Conservation (phyloP, 2,113 vertebrate genomes). For the Euleptes europaea region DNA sequence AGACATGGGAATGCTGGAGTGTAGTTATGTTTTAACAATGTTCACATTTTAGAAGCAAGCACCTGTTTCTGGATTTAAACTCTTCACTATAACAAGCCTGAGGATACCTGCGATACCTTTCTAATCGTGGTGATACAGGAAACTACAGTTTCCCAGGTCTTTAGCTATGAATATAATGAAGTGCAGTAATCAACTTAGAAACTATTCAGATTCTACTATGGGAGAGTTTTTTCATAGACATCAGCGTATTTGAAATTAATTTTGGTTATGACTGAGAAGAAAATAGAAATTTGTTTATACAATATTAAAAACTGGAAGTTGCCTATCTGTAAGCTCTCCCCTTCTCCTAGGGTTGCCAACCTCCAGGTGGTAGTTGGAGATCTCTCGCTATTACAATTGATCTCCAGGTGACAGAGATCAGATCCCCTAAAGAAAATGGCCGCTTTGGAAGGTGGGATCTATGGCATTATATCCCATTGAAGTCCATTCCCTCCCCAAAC, state of each 20-base stretch:
- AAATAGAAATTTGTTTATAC: background rate
- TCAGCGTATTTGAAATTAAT: background rate
- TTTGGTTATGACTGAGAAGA: background rate
- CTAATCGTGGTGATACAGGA: background rate
- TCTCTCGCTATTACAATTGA: no score
- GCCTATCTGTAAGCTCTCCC: background rate
- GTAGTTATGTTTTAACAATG: conserved; percentile 27
- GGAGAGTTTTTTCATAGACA: background rate
- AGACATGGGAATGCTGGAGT: conserved; percentile 12
- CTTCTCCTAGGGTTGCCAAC: no score
- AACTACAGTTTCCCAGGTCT: background rate
- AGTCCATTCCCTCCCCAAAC: no score
- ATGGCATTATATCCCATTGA: no score
- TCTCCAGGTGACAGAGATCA: no score
- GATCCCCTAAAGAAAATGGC: no score
- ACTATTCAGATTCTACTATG: background rate
- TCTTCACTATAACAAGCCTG: background rate
- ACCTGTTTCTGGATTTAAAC: conserved; percentile 18
- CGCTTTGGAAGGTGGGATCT: no score
- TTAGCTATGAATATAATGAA: no score
- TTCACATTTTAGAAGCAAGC: conserved; percentile 32
- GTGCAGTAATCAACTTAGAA: no score
- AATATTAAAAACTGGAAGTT: background rate
- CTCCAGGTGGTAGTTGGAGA: no score
- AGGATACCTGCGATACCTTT: no score